phyloP scores from a whole-genome alignment of 2,113 vertebrate genomes.

The Gymnarchus niloticus region DNA sequence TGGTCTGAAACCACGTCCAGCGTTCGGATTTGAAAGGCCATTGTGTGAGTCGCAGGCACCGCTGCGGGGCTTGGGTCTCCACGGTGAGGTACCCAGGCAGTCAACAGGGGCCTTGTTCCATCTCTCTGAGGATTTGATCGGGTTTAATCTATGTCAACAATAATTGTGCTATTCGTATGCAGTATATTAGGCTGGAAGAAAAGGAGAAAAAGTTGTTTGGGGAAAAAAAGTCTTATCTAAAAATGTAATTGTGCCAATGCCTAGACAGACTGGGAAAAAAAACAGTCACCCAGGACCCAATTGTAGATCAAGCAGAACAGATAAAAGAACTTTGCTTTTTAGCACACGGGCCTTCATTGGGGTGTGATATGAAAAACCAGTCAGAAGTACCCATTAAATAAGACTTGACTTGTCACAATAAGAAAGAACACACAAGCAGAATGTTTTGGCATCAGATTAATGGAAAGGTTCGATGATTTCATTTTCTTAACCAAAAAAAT shows the following conservation, averaged over 20 bases:
- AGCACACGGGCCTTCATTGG: background rate
- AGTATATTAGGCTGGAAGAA: background rate
- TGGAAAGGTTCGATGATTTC: background rate
- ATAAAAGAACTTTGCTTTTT: background rate
- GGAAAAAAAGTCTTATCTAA: background rate
- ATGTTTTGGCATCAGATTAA: background rate
- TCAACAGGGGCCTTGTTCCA: background rate
- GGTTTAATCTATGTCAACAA: background rate
- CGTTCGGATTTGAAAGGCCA: slow-evolving; percentile 28
- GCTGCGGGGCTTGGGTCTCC: background rate
- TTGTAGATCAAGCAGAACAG: background rate
- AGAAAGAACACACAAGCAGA: background rate
- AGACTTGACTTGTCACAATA: background rate
- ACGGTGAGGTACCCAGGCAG: background rate
- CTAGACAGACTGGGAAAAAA: background rate
- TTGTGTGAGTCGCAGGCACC: slow-evolving; percentile 5
- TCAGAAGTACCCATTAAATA: background rate
- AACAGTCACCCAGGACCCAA: background rate
- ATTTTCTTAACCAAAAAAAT: background rate
- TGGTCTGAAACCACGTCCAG: slow-evolving; percentile 32
- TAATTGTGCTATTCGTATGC: background rate
- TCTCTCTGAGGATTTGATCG: background rate
- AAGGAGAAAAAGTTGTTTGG: background rate
- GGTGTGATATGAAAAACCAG: background rate
- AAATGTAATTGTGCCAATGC: background rate